phyloP scores from a whole-genome alignment of 2,113 vertebrate species.

The Gobiocypris rarus region DNA sequence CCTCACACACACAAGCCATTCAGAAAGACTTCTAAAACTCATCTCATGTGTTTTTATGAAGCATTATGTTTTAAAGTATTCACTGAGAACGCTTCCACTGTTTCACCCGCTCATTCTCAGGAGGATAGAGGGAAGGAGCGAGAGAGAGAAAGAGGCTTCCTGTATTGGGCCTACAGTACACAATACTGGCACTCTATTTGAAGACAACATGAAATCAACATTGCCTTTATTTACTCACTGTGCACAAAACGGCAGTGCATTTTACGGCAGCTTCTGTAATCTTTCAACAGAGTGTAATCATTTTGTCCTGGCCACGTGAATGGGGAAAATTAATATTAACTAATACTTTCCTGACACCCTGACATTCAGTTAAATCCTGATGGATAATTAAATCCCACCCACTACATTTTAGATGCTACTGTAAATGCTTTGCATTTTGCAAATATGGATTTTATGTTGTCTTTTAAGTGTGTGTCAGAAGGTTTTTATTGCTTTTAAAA shows the following conservation, averaged over 20 bases:
- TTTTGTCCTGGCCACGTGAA: neutral
- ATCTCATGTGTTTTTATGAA: conserved; percentile 52
- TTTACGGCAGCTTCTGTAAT: neutral
- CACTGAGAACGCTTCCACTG: conserved; percentile 7
- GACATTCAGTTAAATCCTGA: neutral
- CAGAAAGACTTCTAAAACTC: conserved; percentile 32
- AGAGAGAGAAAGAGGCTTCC: neutral
- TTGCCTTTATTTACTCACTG: neutral
- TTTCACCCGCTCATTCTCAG: conserved; percentile 26
- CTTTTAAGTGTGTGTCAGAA: too few relatives aligned
- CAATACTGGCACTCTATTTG: conserved; percentile 26
- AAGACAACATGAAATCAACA: neutral
- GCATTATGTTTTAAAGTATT: conserved; percentile 43
- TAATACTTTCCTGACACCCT: neutral
- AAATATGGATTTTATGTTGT: too few relatives aligned
- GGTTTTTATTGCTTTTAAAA: too few relatives aligned
- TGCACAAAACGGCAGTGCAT: neutral
- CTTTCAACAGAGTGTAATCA: neutral
- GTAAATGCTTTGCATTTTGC: too few relatives aligned
- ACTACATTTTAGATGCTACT: too few relatives aligned
- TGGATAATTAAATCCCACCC: neutral
- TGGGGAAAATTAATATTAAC: neutral
- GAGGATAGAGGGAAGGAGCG: conserved; percentile 16
- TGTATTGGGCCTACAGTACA: conserved; percentile 10
- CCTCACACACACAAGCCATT: conserved; percentile 51